These are phyloP conservation scores for Periparus ater DNA, from an alignment of 2,797 vertebrate species.

Conservation along the genomic window DNA sequence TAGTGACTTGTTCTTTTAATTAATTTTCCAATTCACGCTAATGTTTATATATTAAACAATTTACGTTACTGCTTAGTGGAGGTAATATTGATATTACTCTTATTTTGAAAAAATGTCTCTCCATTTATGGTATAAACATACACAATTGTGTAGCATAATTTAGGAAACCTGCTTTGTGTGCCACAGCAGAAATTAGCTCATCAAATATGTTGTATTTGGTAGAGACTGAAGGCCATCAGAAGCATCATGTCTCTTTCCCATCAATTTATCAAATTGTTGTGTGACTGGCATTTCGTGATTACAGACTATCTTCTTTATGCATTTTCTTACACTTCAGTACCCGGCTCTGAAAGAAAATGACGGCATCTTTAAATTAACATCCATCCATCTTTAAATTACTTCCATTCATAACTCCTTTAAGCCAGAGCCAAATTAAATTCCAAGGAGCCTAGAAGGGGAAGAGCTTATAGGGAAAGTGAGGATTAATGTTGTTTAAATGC, in stretches of 20 bases:
- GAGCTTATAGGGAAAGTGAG: slow-evolving; percentile 24
- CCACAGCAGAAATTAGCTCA: background rate
- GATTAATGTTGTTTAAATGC: slow-evolving; percentile 38
- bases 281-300: slow-evolving; percentile 52
- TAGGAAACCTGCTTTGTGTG: slow-evolving; percentile 1
- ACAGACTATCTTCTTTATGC: background rate
- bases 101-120: background rate
- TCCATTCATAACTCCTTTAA: slow-evolving; percentile 59
- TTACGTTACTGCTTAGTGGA: slow-evolving; percentile 41
- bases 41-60: slow-evolving; percentile 65
- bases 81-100: slow-evolving; percentile 35
- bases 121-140: background rate
- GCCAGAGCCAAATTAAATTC: slow-evolving; percentile 54
- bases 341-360: background rate
- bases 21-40: slow-evolving; percentile 53
- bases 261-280: slow-evolving; percentile 43
- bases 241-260: slow-evolving; percentile 4
- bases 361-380: slow-evolving; percentile 49
- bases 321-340: slow-evolving; percentile 54
- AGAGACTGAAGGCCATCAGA: slow-evolving; percentile 10
- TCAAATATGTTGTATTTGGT: background rate
- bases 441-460: slow-evolving; percentile 39
- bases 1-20: slow-evolving; percentile 66
- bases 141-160: background rate
- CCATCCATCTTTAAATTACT: slow-evolving; percentile 60